Conservation (phyloP, 2,113 vertebrate species). For the Ictidomys tridecemlineatus region DNA sequence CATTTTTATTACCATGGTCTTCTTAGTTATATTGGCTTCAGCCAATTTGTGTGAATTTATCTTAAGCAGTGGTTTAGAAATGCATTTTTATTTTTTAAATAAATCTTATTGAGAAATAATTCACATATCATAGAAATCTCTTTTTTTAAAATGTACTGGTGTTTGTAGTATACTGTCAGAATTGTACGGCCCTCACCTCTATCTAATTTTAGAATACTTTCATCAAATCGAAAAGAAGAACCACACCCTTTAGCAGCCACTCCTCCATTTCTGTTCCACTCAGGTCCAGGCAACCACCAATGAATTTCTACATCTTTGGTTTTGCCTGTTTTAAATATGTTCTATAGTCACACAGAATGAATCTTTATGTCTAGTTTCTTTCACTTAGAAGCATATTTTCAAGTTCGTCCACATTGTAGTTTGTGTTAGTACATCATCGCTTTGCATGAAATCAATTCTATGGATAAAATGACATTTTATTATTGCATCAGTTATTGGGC, state of each 20-base stretch:
- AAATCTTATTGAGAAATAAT: neutral
- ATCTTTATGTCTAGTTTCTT: neutral
- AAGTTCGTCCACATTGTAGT: neutral
- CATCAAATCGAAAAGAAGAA: neutral
- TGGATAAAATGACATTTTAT: rapidly evolving
- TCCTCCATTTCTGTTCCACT: neutral
- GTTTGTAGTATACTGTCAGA: neutral
- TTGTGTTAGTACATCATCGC: no score
- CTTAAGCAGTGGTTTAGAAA: neutral
- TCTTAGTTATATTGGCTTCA: neutral
- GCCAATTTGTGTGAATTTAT: neutral
- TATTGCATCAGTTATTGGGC: neutral
- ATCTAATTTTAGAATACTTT: neutral
- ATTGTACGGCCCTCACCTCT: neutral
- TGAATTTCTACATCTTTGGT: neutral
- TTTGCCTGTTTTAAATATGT: neutral
- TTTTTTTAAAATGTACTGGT: no score
- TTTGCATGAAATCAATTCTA: neutral
- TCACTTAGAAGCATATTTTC: neutral
- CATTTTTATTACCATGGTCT: neutral
- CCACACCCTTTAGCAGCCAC: neutral
- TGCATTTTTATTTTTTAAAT: neutral
- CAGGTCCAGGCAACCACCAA: neutral
- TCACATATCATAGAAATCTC: neutral
- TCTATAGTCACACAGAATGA: neutral